Conservation (phyloP, 1,140 invertebrate species). For the Lepidurus couesii region DNA sequence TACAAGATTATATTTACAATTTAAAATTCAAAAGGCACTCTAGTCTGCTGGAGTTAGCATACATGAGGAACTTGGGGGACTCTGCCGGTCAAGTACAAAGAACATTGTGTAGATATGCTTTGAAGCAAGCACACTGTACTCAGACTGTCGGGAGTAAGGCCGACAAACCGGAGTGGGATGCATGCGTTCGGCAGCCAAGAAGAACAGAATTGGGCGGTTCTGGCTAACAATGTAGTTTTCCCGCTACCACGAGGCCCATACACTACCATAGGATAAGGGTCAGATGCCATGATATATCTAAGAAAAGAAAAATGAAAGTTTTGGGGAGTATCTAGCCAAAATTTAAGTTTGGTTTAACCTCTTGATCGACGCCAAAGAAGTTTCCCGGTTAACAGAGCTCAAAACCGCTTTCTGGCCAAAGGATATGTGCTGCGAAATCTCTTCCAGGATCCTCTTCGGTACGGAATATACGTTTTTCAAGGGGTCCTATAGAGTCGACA, state of each 20-base stretch:
- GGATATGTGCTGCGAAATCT: constrained; percentile 55
- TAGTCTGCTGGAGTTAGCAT: constrained; percentile 26
- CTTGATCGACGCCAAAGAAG: constrained; percentile 58
- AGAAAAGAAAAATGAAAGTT: constrained; percentile 35
- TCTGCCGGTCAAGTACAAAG: constrained; percentile 52
- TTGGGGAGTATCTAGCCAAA: background rate
- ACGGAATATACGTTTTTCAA: constrained; percentile 21
- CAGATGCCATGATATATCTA: constrained; percentile 61
- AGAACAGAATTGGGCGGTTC: constrained; percentile 58
- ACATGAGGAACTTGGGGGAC: constrained; percentile 56
- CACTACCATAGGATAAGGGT: constrained; percentile 59
- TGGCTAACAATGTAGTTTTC: constrained; percentile 68
- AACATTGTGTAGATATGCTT: constrained; percentile 61
- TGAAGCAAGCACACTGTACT: constrained; percentile 59
- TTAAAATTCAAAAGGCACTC: background rate
- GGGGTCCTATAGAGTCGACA: background rate
- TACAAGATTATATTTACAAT: background rate
- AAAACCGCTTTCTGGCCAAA: constrained; percentile 60
- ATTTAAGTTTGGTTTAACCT: constrained; percentile 47
- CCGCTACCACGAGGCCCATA: constrained; percentile 71
- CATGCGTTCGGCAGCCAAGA: constrained; percentile 61
- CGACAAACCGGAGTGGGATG: constrained; percentile 56
- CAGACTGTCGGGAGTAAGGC: constrained; percentile 59
- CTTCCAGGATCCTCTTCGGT: constrained; percentile 51
- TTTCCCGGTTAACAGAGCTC: constrained; percentile 56